Evolutionary conservation across 2,113 vertebrate genomes (phyloP), one percentile per base, ranked within the genome.

Genomic region (Xiphias gladius): DNA sequence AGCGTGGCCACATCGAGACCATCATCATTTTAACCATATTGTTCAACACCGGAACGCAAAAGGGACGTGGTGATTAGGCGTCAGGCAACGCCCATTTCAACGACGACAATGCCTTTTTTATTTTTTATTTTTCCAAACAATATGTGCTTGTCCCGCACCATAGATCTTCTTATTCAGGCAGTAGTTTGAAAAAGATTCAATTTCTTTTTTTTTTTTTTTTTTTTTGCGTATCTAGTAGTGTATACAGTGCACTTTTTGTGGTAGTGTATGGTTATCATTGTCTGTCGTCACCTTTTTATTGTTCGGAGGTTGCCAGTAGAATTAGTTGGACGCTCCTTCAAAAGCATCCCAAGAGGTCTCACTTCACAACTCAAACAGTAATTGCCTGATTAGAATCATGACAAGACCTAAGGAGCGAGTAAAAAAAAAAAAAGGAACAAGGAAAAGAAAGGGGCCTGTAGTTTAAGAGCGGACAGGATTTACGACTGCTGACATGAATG

Each of bases 51-150:
- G n/a, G n/a, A n/a, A n/a, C n/a, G n/a, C n/a, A n/a, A 75, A 75
- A 84, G 39, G 13, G 41, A 73, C 76, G 65, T 88, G 69, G 50
- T 88, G 67, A 87, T 87, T 64, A 79, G 43, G 58, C 17, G 48
- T 16, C 48, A 88, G 79, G 41, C 71, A 83, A 91, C 83, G 66
- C 87, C 85, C 87, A 70, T 90, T 55, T 80, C 7, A 77, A 22
- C 73, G 37, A 90, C 9, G 5, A 16, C 83, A 65, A 64, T 85
- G 41, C 16, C 24, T 35, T 35, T 35, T 4, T 4, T 35, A 35
- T 3, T 35, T 35, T 35, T 6, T 35, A 3, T 35, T 70, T n/a
- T 35, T 8, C 73, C 11, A 66, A 6, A 57, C 14, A 16, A n/a
- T 52, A n/a, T 52, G 50, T 22, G 37, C 57, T 11, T n/a, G 22